Evolutionary conservation across 2,797 vertebrate genomes (phyloP).

Genomic region (Epinephelus awoara): DNA sequence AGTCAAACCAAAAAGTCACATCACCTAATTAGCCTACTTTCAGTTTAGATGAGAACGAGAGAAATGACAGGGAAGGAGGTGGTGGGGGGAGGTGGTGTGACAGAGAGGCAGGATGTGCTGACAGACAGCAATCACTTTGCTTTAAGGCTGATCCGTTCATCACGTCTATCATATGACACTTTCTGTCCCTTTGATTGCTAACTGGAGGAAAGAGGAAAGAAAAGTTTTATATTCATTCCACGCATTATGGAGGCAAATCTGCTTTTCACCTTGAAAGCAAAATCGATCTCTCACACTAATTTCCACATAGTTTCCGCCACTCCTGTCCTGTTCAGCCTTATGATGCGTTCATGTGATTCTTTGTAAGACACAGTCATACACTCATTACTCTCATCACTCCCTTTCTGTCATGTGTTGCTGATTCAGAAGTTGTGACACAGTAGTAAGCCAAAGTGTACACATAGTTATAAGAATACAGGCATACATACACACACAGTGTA

Average conservation of each 20-base stretch:
- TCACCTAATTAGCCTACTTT: constrained; percentile 53
- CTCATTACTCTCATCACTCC: constrained; percentile 13
- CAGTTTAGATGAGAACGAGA: constrained; percentile 8
- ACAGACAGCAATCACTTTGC: constrained; percentile 29
- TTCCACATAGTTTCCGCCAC: constrained; percentile 1
- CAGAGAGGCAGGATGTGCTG: constrained; percentile 13
- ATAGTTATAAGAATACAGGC: constrained; percentile 1
- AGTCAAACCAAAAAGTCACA: constrained; percentile 38
- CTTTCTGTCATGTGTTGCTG: constrained; percentile 54
- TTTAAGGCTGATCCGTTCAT: constrained; percentile 24
- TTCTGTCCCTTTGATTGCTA: neutral
- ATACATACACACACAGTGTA: neutral
- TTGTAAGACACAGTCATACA: constrained; percentile 38
- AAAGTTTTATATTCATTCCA: neutral
- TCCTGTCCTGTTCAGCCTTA: constrained; percentile 16
- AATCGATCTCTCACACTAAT: neutral
- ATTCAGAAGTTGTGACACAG: constrained; percentile 58
- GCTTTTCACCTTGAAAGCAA: neutral
- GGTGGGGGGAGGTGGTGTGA: neutral
- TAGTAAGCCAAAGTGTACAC: constrained; percentile 15
- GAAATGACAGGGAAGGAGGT: neutral
- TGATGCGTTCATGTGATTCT: constrained; percentile 52
- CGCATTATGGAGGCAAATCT: neutral
- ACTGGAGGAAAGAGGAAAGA: neutral
- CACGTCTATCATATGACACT: constrained; percentile 16